A percentile compares a stretch with the other conserved stretches of the same genome.
These are phyloP conservation scores for Ypsolopha sequella DNA, from an alignment of 2,888 invertebrate genomes.

Conservation along the genomic window DNA sequence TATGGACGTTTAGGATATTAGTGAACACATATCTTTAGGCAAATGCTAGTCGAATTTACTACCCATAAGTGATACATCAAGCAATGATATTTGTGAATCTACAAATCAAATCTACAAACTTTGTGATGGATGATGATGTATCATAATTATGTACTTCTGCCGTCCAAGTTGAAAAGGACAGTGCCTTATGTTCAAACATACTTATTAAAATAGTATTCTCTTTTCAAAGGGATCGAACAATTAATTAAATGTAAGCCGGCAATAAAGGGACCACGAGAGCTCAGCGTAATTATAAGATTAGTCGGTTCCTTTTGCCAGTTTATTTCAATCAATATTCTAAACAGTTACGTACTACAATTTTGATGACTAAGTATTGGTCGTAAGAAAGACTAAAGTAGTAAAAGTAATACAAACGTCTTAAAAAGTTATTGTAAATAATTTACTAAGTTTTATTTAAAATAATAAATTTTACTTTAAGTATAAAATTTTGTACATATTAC, in stretches of 20 bases:
- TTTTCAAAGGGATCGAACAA: background rate
- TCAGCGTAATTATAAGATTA: background rate
- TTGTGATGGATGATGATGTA: background rate
- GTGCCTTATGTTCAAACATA: background rate
- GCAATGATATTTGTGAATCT: background rate
- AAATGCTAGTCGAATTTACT: conserved; percentile 49
- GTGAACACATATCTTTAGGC: conserved; percentile 47
- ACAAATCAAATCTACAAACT: background rate
- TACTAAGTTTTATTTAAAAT: too few species aligned
- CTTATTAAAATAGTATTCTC: background rate
- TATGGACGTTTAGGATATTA: conserved; percentile 4
- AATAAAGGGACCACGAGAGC: conserved; percentile 24
- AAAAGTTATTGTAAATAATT: too few species aligned
- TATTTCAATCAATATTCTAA: too few species aligned
- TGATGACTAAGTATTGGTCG: too few species aligned
- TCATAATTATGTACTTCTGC: background rate
- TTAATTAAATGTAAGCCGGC: conserved; percentile 16
- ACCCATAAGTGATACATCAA: conserved; percentile 13
- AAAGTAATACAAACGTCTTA: too few species aligned
- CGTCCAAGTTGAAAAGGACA: conserved; percentile 2
- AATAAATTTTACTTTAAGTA: background rate
- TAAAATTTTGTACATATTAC: background rate
- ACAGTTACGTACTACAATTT: too few species aligned
- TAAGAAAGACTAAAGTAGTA: too few species aligned
- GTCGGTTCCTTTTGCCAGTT: conserved; percentile 1